Evolutionary conservation across 2,797 vertebrate genomes (phyloP), one percentile per base, ranked within the genome.

Genomic region (Diceros bicornis): DNA sequence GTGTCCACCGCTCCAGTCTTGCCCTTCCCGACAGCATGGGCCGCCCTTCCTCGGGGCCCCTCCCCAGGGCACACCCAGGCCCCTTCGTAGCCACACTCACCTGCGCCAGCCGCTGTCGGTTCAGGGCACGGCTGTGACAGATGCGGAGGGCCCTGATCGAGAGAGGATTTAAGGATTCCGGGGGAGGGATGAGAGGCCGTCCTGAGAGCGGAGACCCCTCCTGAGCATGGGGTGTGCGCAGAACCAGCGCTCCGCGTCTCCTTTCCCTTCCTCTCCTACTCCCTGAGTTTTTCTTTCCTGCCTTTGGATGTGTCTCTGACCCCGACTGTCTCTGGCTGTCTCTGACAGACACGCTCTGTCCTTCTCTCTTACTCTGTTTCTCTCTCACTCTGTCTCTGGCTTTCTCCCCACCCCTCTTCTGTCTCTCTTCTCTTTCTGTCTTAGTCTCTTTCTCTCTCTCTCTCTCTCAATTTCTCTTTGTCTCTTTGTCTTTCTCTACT

Each of bases 151-250:
- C 55, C 62, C 79, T 7, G 16, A 75, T 71, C 7, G 2, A 68
- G 64, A 88, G 90, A 85, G 94, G 92, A 97, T 96, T 98, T 97
- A 95, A 94, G 91, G 94, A 88, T 94, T 95, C 91, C 37, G 66
- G 75, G 90, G 75, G 79, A 77, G 75, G 50, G 89, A 17, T 62
- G 91, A 37, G 57, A 37, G 59, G 25, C 92, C 1, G 44, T 59
- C 17, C 85, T 3, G 47, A 92, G 93, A 68, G 87, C n/a, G 37
- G 92, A 90, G 89, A 88, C 62, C 77, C 20, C 29, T 86, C 78
- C 52, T 23, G 44, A 66, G 69, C 47, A 7, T 5, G 68, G 21
- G 66, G 55, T 25, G 52, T 52, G 71, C 23, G 0, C 69, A 34
- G 50, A 44, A 55, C 21, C n/a, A 61, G 23, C 44, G 62, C 32